Evolutionary conservation across 2,113 vertebrate species (phyloP).

Genomic region (Acrocephalus arundinaceus): DNA sequence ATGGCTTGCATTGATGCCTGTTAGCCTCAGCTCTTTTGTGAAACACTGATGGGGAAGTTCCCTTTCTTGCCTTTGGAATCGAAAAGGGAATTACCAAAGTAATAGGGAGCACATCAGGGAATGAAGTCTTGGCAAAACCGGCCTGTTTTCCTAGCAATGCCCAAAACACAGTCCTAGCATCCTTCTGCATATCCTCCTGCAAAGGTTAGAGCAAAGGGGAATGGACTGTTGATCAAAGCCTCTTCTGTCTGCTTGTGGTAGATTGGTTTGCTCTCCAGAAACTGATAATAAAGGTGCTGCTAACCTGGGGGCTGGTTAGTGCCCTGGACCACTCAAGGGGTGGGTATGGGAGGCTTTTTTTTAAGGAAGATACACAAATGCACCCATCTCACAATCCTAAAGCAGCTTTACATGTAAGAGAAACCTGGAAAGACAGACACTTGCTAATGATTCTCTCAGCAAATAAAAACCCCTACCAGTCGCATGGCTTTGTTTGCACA

Average conservation of each 20-base stretch:
- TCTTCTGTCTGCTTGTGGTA: not conserved
- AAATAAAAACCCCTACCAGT: not conserved
- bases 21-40: not conserved
- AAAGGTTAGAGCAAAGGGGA: not conserved
- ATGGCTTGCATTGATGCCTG: not conserved
- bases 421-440: not conserved
- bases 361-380: not conserved
- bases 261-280: not conserved
- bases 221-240: not conserved
- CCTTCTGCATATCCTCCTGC: not conserved
- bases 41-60: not conserved
- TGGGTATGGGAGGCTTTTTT: not conserved
- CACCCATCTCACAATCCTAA: not conserved
- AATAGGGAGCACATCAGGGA: not conserved
- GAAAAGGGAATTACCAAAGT: not conserved
- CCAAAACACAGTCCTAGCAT: not conserved
- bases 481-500: slow-evolving; percentile 4
- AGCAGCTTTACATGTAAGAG: not conserved
- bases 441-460: not conserved
- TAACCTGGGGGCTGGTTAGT: not conserved
- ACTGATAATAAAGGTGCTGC: not conserved
- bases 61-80: not conserved
- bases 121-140: not conserved
- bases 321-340: not conserved
- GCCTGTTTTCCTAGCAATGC: not conserved